Base-by-base conservation (phyloP, 2,113 vertebrate genomes). In the Falco punctatus region DNA sequence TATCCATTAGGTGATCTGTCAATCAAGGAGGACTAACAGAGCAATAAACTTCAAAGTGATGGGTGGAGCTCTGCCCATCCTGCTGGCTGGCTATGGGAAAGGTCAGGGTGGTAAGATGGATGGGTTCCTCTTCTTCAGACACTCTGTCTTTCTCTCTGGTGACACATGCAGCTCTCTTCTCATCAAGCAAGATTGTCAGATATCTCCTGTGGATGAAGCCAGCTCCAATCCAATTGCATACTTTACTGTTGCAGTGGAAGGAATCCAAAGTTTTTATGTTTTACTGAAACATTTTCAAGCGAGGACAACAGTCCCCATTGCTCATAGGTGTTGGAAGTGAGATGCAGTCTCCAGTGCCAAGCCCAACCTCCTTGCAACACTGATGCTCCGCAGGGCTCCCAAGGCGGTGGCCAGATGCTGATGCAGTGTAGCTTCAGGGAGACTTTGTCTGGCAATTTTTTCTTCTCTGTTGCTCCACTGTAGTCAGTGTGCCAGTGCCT, bases 31-130 rank as follows among this genome's bases (percentile, higher is more conserved):
- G 66, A 81, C 80, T 92, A 92, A 94, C 71, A 96, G 90, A 96
- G 85, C 77, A 95, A 82, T 93, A 97, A 93, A 83, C 81, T 95
- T 93, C 75, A 88, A 88, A 95, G 90, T 59, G 92, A 91, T 96
- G 61, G 55, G 84, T 79, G 61, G 61, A 89, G 75, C 33, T 33
- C 24, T 64, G 59, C 84, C 59, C 64, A 57, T 72, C 32, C 83
- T 54, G n/a, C 49, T 61, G 52, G 75, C 82, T 66, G 77, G 51
- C 86, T 90, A n/a, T 81, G 93, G 92, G 65, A 94, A 96, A 97
- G 91, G 94, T 96, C 94, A 93, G 66, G 66, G 71, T 71, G 87
- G 66, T 17, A 51, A 90, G 88, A 95, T 89, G 79, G 86, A 94
- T 94, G 81, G 11, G 42, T 96, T 94, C 64, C 67, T 92, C 82